These are phyloP conservation scores for Sinhomidia bicolor DNA, from an alignment of 2,888 invertebrate species.

Conservation along the genomic window DNA sequence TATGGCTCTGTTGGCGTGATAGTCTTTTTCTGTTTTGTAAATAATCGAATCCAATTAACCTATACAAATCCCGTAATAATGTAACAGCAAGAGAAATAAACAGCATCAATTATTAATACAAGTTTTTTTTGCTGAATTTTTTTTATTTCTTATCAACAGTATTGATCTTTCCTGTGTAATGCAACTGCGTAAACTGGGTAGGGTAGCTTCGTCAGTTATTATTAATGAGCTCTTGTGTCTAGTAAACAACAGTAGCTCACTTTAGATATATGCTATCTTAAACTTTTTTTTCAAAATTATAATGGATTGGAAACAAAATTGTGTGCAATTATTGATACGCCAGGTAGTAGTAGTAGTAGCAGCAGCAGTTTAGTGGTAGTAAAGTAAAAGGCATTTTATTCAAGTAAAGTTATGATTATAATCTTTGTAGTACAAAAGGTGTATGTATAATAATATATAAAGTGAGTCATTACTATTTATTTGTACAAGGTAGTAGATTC, in stretches of 20 bases:
- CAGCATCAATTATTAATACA: conserved; percentile 22
- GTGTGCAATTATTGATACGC: conserved; percentile 3
- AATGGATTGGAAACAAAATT: conserved; percentile 21
- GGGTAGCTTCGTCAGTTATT: background rate
- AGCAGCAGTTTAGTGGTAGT: no score
- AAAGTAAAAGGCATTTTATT: no score
- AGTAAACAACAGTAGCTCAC: background rate
- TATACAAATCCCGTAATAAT: conserved; percentile 22
- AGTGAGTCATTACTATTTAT: no score
- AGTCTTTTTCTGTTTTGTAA: conserved; percentile 13
- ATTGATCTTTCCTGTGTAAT: conserved; percentile 7
- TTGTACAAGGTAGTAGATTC: no score
- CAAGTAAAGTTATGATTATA: background rate
- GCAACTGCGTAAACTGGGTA: no score
- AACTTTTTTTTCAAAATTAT: background rate
- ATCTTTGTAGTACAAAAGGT: background rate
- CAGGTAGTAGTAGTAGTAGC: background rate
- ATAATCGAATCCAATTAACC: conserved; percentile 56
- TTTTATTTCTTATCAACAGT: background rate
- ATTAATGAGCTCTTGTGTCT: background rate
- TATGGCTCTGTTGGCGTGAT: background rate
- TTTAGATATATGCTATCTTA: background rate
- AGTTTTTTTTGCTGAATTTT: no score
- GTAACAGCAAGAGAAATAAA: conserved; percentile 33
- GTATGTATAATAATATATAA: background rate